Evolutionary conservation across 2,888 invertebrate genomes (phyloP).

Genomic region (Zeuzera pyrina): DNA sequence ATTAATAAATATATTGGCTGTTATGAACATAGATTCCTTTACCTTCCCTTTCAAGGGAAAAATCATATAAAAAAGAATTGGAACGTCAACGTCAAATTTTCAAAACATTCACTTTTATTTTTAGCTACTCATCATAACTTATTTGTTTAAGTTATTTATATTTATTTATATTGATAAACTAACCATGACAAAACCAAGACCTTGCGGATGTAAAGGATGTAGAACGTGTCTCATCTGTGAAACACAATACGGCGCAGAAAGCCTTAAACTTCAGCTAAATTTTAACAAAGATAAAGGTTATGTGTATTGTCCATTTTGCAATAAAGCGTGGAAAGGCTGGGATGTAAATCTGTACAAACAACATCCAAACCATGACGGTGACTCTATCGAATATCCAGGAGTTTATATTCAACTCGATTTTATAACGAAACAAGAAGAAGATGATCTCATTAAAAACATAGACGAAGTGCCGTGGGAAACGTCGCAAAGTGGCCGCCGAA

Average conservation of each 20-base stretch:
- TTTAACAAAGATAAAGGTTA: conserved; percentile 73
- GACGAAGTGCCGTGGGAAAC: conserved; percentile 89
- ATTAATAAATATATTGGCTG: no score
- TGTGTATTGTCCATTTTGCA: conserved; percentile 84
- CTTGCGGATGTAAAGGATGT: conserved; percentile 95
- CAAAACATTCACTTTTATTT: background rate
- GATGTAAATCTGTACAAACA: conserved; percentile 69
- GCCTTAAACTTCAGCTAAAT: conserved; percentile 38
- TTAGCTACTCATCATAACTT: background rate
- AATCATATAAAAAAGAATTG: no score
- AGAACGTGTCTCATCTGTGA: conserved; percentile 92
- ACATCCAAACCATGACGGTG: conserved; percentile 79
- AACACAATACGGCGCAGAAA: conserved; percentile 65
- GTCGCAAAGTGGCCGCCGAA: conserved; percentile 96
- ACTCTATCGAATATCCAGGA: conserved; percentile 76
- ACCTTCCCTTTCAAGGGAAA: no score
- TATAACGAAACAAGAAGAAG: conserved; percentile 80
- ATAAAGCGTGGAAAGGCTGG: conserved; percentile 85
- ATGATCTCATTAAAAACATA: conserved; percentile 75
- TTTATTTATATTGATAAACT: no score
- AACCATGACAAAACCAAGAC: conserved; percentile 76
- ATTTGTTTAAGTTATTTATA: no score
- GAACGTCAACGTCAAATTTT: background rate
- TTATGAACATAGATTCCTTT: no score
- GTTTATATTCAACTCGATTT: conserved; percentile 82